These are phyloP conservation scores for Procavia capensis DNA, from an alignment of 2,113 vertebrate species.

Conservation along the genomic window DNA sequence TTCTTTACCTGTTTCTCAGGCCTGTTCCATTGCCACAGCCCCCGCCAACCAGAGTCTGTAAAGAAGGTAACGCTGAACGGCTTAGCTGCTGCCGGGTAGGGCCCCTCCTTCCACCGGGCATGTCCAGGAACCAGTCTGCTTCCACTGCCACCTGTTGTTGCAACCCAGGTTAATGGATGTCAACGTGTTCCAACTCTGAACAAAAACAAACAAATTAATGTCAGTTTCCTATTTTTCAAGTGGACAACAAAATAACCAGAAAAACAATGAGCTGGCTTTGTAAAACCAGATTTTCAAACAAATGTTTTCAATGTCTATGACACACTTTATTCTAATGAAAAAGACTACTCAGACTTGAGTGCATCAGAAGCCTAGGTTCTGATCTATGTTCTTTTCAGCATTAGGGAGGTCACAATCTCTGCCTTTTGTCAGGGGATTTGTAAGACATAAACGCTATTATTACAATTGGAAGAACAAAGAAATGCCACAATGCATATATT, in stretches of 20 bases:
- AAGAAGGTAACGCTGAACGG: slow-evolving; percentile 97
- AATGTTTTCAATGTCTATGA: slow-evolving; percentile 37
- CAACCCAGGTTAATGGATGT: slow-evolving; percentile 79
- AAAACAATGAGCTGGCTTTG: slow-evolving; percentile 23
- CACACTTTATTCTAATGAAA: slow-evolving; percentile 32
- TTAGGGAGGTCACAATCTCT: slow-evolving; percentile 12
- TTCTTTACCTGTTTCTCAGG: slow-evolving; percentile 94
- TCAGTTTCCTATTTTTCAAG: slow-evolving; percentile 56
- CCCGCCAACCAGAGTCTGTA: slow-evolving; percentile 97
- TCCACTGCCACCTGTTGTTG: slow-evolving; percentile 85
- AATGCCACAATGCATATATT: neutral
- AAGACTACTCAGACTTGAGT: slow-evolving; percentile 4
- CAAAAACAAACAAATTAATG: slow-evolving; percentile 57
- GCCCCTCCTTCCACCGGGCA: slow-evolving; percentile 99
- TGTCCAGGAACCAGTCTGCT: slow-evolving; percentile 90
- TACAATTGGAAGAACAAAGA: neutral
- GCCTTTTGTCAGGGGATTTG: neutral
- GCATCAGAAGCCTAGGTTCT: slow-evolving; percentile 24
- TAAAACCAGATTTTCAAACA: slow-evolving; percentile 49
- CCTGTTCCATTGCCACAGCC: slow-evolving; percentile 95
- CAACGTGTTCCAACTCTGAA: slow-evolving; percentile 85
- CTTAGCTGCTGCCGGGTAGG: slow-evolving; percentile 99
- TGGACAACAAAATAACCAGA: slow-evolving; percentile 40
- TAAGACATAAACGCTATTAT: neutral
- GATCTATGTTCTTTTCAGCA: slow-evolving; percentile 7